A percentile compares a stretch with the other conserved stretches of the same genome.
Evolutionary conservation across 1,140 invertebrate species (phyloP).

Genomic region (Ceratina japonica): DNA sequence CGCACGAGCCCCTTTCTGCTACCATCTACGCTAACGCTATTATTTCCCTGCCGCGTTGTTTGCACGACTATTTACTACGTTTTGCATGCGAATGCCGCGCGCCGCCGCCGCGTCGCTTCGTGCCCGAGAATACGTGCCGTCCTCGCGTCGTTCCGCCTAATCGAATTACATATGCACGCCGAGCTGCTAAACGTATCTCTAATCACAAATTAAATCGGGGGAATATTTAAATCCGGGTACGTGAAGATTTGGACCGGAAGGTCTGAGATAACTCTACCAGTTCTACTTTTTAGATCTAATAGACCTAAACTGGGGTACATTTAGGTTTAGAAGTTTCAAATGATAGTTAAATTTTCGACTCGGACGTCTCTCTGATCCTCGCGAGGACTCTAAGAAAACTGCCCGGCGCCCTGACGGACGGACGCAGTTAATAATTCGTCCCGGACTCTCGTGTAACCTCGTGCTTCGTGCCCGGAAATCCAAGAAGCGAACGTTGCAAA

Average conservation of each 20-base stretch:
- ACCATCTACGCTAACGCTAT: slow-evolving; percentile 63
- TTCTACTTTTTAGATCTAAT: too few relatives aligned
- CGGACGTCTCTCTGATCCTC: slow-evolving; percentile 31
- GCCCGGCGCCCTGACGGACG: not conserved
- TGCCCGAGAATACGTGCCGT: not conserved
- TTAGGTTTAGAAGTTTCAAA: too few relatives aligned
- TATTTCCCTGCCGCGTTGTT: slow-evolving; percentile 65
- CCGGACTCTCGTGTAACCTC: slow-evolving; percentile 52
- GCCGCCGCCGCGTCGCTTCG: not conserved
- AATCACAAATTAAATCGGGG: too few relatives aligned
- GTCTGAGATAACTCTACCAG: too few relatives aligned
- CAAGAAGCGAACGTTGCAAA: slow-evolving; percentile 48
- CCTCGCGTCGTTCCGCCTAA: too few relatives aligned
- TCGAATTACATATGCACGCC: too few relatives aligned
- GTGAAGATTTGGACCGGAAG: too few relatives aligned
- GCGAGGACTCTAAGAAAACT: too few relatives aligned
- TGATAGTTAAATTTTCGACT: too few relatives aligned
- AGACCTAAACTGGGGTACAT: too few relatives aligned
- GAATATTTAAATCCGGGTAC: too few relatives aligned
- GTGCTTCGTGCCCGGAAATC: slow-evolving; percentile 58
- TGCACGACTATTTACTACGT: slow-evolving; percentile 71
- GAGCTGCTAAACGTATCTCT: too few relatives aligned
- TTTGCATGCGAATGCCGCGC: slow-evolving; percentile 66
- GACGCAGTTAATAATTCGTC: slow-evolving; percentile 61
- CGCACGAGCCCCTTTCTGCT: slow-evolving; percentile 64